phyloP scores from a whole-genome alignment of 1,140 invertebrate genomes.

The Lepidurus apus region DNA sequence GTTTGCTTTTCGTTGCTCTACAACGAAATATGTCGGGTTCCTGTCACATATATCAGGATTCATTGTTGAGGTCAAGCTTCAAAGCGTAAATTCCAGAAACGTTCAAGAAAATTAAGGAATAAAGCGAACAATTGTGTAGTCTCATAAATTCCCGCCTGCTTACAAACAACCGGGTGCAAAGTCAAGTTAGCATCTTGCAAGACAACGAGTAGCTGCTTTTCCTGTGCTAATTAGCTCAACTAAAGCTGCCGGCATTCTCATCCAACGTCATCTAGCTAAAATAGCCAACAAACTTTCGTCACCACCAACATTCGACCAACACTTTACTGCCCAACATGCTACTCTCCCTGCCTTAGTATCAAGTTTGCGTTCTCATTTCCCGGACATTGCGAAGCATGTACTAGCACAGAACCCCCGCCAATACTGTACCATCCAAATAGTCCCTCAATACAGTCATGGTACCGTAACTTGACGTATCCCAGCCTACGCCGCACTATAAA shows the following conservation, averaged over 20 bases:
- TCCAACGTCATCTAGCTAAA: not conserved
- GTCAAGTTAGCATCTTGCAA: not conserved
- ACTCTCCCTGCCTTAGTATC: not conserved
- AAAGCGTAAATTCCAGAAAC: too few species aligned
- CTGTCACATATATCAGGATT: too few species aligned
- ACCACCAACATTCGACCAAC: not conserved
- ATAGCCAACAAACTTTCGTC: not conserved
- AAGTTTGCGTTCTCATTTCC: not conserved
- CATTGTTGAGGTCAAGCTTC: too few species aligned
- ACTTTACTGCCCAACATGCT: not conserved
- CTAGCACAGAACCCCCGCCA: not conserved
- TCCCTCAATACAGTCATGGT: not conserved
- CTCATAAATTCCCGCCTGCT: too few species aligned
- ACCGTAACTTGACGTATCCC: not conserved
- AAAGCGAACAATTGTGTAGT: too few species aligned
- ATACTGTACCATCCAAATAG: not conserved
- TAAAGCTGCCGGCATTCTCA: not conserved
- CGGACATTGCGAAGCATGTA: not conserved
- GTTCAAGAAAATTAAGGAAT: too few species aligned
- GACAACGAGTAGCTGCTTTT: not conserved
- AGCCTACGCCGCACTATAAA: not conserved
- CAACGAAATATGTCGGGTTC: too few species aligned
- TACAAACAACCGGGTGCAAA: too few species aligned
- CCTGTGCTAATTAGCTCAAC: not conserved
- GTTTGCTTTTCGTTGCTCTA: too few species aligned